Base-by-base conservation (phyloP, 2,113 vertebrate genomes). In the Coracopsis vasa region DNA sequence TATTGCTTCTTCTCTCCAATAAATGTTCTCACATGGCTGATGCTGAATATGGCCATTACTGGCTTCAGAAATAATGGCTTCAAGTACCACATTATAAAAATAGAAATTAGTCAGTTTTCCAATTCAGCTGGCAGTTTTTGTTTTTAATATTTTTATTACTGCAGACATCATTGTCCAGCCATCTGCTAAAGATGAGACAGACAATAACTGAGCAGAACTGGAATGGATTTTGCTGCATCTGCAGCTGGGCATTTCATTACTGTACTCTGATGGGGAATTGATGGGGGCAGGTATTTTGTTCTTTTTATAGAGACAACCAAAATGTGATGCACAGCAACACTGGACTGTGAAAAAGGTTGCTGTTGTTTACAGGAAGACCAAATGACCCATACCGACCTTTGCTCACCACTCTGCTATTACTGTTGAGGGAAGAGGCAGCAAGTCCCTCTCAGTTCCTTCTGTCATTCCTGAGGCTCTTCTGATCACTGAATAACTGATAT, bases 121-220 rank as follows among this genome's bases (percentile, higher is more conserved):
- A 95, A 95, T 86, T 97, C 80, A 95, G 69, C 56, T 95, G 95
- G 95, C 83, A 95, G 86, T 24, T 95, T 94, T 95, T 92, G 80
- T 29, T 95, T 95, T 94, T 81, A 91, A 89, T 92, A 95, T 92
- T 97, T 97, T 96, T 97, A 92, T 95, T 91, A 65, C 91, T 75
- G 80, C 73, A 97, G 91, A 95, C 95, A 86, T 96, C 96, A 97
- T 81, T 3, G 7, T 96, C 89, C 93, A 92, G 80, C 83, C 94
- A 95, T 96, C 95, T 97, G 96, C 77, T 95, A 84, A 96, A 97
- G 95, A 96, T 95, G 95, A 97, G 89, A 89, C 91, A 92, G 92
- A 94, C 95, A 97, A 94, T 94, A 95, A 96, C 60, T 35, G 77
- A 86, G 80, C 35, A 92, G 73, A 89, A 92, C 80, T 95, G 95